Conservation (phyloP, 2,797 vertebrate genomes). For the Crypturellus tataupa region DNA sequence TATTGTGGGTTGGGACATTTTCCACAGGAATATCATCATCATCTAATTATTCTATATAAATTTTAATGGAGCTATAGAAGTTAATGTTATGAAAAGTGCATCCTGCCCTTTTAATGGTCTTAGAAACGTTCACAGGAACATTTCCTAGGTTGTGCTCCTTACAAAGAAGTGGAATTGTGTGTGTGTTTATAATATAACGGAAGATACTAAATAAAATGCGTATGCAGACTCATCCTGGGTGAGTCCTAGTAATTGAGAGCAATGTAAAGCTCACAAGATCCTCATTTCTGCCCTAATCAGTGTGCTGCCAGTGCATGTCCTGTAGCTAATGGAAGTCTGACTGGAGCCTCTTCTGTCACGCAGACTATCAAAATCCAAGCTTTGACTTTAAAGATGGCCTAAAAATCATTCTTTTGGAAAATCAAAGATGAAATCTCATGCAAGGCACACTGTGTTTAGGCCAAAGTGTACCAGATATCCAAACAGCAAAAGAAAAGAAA, state of each 20-base stretch:
- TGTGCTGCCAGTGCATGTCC: background rate
- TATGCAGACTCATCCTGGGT: background rate
- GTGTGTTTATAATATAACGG: background rate
- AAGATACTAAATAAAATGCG: background rate
- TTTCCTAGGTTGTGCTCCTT: background rate
- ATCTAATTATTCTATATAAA: background rate
- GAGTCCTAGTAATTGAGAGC: background rate
- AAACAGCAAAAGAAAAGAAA: background rate
- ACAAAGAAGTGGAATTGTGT: background rate
- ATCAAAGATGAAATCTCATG: background rate
- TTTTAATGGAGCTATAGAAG: background rate
- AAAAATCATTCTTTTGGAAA: background rate
- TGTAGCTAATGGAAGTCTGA: background rate
- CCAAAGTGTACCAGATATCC: background rate
- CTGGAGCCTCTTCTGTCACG: background rate
- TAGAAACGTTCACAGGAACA: background rate
- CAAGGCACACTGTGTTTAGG: background rate
- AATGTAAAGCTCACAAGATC: background rate
- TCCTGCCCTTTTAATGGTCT: background rate
- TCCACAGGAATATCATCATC: background rate
- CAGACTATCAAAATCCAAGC: background rate
- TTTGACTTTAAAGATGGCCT: background rate
- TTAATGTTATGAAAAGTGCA: background rate
- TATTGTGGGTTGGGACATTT: background rate
- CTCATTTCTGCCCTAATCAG: background rate